These are phyloP conservation scores for Stegana nigrithorax DNA, from an alignment of 2,888 invertebrate genomes.

Conservation along the genomic window DNA sequence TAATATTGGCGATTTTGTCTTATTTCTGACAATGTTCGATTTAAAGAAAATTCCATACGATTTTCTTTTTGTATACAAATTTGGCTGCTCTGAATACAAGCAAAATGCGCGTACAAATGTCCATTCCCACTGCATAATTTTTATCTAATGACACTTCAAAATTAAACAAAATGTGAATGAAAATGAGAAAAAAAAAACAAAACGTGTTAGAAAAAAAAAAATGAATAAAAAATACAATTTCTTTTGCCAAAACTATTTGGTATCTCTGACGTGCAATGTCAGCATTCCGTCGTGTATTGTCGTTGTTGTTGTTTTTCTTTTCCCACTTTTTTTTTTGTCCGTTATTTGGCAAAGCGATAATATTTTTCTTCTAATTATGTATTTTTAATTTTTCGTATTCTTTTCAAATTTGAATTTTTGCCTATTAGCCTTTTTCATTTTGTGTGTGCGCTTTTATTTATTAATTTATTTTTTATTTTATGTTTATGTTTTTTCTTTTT, in stretches of 20 bases:
- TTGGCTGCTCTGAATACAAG: too few relatives aligned
- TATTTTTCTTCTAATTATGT: background rate
- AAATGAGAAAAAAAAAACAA: too few relatives aligned
- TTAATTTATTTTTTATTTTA: background rate
- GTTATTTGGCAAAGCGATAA: background rate
- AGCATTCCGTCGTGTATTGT: background rate
- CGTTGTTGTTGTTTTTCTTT: background rate
- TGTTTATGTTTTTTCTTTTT: background rate
- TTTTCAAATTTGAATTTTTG: background rate
- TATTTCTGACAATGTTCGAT: too few relatives aligned
- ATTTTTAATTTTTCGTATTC: background rate
- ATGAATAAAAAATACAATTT: too few relatives aligned
- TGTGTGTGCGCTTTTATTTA: background rate
- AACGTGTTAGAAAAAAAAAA: too few relatives aligned
- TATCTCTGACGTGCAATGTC: conserved; percentile 8
- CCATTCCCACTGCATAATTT: background rate
- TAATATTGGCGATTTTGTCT: too few relatives aligned
- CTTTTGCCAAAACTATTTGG: background rate
- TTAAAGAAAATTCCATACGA: too few relatives aligned
- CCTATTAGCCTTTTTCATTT: too few relatives aligned
- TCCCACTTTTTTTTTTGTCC: background rate
- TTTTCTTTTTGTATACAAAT: too few relatives aligned
- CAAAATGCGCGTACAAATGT: too few relatives aligned
- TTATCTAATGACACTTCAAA: conserved; percentile 1
- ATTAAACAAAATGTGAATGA: too few relatives aligned